These are phyloP conservation scores for Cetonia aurata DNA, from an alignment of 2,888 invertebrate genomes.

Conservation along the genomic window DNA sequence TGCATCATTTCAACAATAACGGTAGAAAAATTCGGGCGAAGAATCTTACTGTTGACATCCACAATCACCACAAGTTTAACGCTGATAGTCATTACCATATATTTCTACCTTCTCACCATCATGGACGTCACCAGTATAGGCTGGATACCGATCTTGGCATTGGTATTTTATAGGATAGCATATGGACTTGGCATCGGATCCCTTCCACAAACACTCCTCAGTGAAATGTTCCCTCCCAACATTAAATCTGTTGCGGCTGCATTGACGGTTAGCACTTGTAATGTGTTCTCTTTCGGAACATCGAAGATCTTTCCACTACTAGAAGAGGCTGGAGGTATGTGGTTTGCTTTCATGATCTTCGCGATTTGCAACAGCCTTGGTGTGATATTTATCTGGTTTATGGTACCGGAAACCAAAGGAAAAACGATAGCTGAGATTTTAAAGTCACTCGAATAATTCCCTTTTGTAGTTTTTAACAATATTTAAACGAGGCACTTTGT, in stretches of 20 bases:
- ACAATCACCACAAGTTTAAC: conserved; percentile 76
- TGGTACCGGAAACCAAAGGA: conserved; percentile 48
- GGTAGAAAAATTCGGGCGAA: conserved; percentile 81
- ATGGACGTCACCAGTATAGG: conserved; percentile 60
- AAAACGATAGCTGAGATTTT: conserved; percentile 45
- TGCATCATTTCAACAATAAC: conserved; percentile 79
- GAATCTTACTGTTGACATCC: conserved; percentile 77
- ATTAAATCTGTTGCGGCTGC: conserved; percentile 81
- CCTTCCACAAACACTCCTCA: conserved; percentile 83
- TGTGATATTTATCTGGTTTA: conserved; percentile 74
- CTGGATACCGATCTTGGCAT: conserved; percentile 78
- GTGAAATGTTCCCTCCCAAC: conserved; percentile 82
- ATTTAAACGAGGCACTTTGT: no score
- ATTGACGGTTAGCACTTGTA: conserved; percentile 80
- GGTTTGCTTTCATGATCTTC: conserved; percentile 80
- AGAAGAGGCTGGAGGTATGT: conserved; percentile 70
- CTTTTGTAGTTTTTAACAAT: no score
- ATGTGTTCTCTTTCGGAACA: conserved; percentile 80
- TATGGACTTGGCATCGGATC: conserved; percentile 83
- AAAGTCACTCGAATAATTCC: neutral
- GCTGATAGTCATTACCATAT: conserved; percentile 70
- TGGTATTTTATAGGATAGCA: conserved; percentile 78
- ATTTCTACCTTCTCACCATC: conserved; percentile 73
- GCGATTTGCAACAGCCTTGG: conserved; percentile 71
- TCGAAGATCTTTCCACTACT: conserved; percentile 77